Evolutionary conservation across 2,888 invertebrate genomes (phyloP).

Genomic region (Anaspis maculata): DNA sequence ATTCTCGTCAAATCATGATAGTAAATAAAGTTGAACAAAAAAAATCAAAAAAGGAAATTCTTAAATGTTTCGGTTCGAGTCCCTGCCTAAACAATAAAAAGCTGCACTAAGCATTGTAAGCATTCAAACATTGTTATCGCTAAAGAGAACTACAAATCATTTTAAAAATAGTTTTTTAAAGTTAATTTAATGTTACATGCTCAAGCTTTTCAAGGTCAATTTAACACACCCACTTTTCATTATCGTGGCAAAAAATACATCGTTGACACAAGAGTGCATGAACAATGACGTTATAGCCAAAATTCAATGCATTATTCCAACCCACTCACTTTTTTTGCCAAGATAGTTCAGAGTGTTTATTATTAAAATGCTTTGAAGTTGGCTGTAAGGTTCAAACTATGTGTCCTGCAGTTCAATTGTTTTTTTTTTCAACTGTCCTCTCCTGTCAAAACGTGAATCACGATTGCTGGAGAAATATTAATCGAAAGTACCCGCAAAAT

Average conservation of each 20-base stretch:
- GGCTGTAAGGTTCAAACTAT: too few relatives aligned
- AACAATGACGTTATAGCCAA: too few relatives aligned
- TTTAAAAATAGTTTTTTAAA: constrained; percentile 20
- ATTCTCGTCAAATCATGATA: background rate
- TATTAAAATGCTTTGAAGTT: too few relatives aligned
- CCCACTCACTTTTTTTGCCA: too few relatives aligned
- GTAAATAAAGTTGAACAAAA: background rate
- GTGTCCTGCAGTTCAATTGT: too few relatives aligned
- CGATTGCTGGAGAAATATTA: too few relatives aligned
- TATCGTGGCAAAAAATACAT: background rate
- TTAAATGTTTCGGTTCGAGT: constrained; percentile 41
- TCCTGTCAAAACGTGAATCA: too few relatives aligned
- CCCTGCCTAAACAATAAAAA: constrained; percentile 41
- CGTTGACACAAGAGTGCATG: too few relatives aligned
- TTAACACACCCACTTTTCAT: constrained; percentile 3
- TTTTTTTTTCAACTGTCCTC: too few relatives aligned
- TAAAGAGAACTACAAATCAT: constrained; percentile 24
- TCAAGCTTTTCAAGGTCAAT: constrained; percentile 27
- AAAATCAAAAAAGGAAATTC: background rate
- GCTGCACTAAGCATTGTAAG: constrained; percentile 40
- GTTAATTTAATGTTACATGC: constrained; percentile 26
- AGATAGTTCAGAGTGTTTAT: too few relatives aligned
- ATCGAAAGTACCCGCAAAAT: too few relatives aligned
- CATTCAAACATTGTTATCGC: constrained; percentile 26
- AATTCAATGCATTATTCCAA: too few relatives aligned